Evolutionary conservation across 2,888 invertebrate species (phyloP).

Genomic region (Quadroppia sp.): DNA sequence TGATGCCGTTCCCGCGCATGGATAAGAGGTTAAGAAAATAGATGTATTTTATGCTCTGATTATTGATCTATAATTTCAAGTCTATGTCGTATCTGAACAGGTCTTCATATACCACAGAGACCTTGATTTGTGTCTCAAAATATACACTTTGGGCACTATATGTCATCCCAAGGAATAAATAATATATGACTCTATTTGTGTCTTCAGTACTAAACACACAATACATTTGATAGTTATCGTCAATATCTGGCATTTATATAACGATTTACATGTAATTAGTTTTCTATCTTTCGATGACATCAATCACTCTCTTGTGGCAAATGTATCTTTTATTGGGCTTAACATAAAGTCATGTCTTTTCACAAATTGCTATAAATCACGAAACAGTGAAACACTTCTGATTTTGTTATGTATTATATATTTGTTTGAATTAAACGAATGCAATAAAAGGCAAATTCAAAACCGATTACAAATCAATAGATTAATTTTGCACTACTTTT

Average conservation of each 20-base stretch:
- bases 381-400: too few relatives aligned
- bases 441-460: too few relatives aligned
- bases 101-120: not conserved
- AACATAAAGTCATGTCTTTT: too few relatives aligned
- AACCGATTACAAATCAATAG: too few relatives aligned
- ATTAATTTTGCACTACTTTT: too few relatives aligned
- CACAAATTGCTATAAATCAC: too few relatives aligned
- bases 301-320: too few relatives aligned
- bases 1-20: not conserved
- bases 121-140: conserved; percentile 6
- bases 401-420: too few relatives aligned
- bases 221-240: not conserved
- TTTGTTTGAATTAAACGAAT: too few relatives aligned
- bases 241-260: not conserved
- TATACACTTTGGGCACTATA: not conserved
- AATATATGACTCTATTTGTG: too few relatives aligned
- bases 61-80: conserved; percentile 18
- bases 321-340: too few relatives aligned
- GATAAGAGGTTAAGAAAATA: not conserved
- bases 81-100: conserved; percentile 10
- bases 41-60: not conserved
- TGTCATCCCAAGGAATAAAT: not conserved
- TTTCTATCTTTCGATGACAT: not conserved
- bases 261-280: conserved; percentile 9
- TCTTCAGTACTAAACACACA: not conserved